phyloP scores from a whole-genome alignment of 2,797 vertebrate species.

The Pagetopsis macropterus region DNA sequence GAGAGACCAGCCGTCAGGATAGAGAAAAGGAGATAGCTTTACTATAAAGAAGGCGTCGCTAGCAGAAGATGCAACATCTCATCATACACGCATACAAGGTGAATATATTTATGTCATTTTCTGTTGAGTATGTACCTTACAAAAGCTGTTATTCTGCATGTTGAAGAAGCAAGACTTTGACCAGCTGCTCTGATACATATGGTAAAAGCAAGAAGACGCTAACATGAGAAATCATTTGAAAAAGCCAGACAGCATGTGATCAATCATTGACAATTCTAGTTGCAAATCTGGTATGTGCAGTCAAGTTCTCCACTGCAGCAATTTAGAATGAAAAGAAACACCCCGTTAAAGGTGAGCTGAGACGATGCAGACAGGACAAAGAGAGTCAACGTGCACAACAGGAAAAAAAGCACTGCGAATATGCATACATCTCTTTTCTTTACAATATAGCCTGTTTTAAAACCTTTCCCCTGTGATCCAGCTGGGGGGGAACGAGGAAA shows the following conservation, averaged over 20 bases:
- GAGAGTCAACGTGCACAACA: constrained; percentile 33
- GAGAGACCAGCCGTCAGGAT: constrained; percentile 58
- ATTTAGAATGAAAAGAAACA: constrained; percentile 52
- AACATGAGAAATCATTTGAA: constrained; percentile 49
- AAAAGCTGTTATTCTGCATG: constrained; percentile 80
- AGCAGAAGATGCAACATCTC: constrained; percentile 85
- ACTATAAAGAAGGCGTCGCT: constrained; percentile 86
- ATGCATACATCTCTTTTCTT: constrained; percentile 57
- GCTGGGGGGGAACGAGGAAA: background rate
- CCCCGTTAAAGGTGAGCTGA: constrained; percentile 33
- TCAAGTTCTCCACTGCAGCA: constrained; percentile 49
- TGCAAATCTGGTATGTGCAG: constrained; percentile 41
- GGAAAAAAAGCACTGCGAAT: constrained; percentile 47
- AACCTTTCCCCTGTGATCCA: constrained; percentile 32
- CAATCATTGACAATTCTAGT: constrained; percentile 38
- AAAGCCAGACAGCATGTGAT: constrained; percentile 52
- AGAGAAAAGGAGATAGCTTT: constrained; percentile 87
- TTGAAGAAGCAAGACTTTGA: constrained; percentile 78
- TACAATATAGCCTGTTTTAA: constrained; percentile 41
- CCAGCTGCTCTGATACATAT: constrained; percentile 72
- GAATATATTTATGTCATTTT: constrained; percentile 81
- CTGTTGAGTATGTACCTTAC: constrained; percentile 77
- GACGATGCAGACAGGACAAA: constrained; percentile 36
- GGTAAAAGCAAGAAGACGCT: constrained; percentile 67
- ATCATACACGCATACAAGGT: constrained; percentile 86